These are phyloP conservation scores for Atrina japonica DNA, from an alignment of 2,888 invertebrate species.

Conservation along the genomic window DNA sequence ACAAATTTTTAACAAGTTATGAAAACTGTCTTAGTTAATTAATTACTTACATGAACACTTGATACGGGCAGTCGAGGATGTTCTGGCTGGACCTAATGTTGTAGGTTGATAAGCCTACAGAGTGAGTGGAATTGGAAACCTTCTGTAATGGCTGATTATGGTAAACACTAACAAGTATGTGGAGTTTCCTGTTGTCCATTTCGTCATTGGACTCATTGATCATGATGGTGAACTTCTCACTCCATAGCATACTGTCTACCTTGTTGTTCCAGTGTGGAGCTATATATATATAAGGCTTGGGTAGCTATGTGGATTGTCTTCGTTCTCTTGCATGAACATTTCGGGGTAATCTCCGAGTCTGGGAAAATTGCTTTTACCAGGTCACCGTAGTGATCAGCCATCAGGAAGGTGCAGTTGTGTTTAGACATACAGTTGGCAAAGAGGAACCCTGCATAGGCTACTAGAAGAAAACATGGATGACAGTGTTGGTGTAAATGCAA, in stretches of 20 bases:
- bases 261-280: conserved; percentile 34
- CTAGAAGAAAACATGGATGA: background rate
- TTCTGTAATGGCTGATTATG: conserved; percentile 13
- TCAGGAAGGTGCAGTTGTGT: conserved; percentile 45
- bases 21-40: background rate
- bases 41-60: conserved; percentile 40
- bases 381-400: conserved; percentile 48
- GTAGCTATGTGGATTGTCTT: conserved; percentile 44
- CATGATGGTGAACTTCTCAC: conserved; percentile 33
- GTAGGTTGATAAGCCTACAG: conserved; percentile 38
- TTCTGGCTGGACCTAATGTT: conserved; percentile 36
- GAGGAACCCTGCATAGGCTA: conserved; percentile 41
- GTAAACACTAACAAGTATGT: conserved; percentile 39
- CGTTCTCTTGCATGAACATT: conserved; percentile 44
- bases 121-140: conserved; percentile 30
- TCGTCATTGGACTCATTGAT: conserved; percentile 43
- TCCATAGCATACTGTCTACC: conserved; percentile 28
- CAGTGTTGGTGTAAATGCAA: conserved; percentile 11
- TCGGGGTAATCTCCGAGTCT: conserved; percentile 47
- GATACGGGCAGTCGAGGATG: conserved; percentile 33
- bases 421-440: conserved; percentile 47
- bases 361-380: conserved; percentile 51
- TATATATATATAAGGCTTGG: too few species aligned
- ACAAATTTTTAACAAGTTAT: background rate
- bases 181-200: conserved; percentile 38